phyloP scores from a whole-genome alignment of 2,113 vertebrate genomes.

The Circaetus cinerascens region DNA sequence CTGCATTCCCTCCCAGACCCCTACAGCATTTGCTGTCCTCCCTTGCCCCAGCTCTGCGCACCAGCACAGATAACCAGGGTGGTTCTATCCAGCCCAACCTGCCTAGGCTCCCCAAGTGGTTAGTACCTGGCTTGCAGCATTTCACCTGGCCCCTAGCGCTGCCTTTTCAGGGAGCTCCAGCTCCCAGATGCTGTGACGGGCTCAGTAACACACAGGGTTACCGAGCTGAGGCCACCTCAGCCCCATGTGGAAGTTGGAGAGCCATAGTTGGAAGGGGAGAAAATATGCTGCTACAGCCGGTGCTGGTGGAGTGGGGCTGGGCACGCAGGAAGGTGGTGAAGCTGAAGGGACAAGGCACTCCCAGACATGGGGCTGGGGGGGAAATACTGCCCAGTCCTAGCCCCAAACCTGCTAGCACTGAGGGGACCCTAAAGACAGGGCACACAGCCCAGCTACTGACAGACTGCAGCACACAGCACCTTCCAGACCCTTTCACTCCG shows the following conservation, averaged over 20 bases:
- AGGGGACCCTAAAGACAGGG: neutral
- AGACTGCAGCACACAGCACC: neutral
- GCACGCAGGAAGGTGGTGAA: neutral
- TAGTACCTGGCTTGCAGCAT: neutral
- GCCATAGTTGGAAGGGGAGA: neutral
- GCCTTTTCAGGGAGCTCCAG: neutral
- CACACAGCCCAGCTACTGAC: neutral
- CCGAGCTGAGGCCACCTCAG: neutral
- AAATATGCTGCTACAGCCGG: neutral
- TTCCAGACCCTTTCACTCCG: neutral
- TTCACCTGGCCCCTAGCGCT: neutral
- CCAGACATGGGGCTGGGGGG: rapidly evolving
- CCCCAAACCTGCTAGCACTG: neutral
- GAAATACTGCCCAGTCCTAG: neutral
- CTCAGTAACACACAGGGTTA: neutral
- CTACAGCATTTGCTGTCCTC: neutral
- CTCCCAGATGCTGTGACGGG: neutral
- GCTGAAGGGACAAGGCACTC: neutral
- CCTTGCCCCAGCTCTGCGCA: neutral
- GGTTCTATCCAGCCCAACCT: neutral
- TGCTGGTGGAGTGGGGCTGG: neutral
- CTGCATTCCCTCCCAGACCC: neutral
- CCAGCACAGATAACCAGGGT: neutral
- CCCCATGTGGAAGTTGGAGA: no score
- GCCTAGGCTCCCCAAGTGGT: neutral